Evolutionary conservation across 2,797 vertebrate species (phyloP), one percentile per base, ranked within the genome.

Genomic region (Pseudomugil tenellus): DNA sequence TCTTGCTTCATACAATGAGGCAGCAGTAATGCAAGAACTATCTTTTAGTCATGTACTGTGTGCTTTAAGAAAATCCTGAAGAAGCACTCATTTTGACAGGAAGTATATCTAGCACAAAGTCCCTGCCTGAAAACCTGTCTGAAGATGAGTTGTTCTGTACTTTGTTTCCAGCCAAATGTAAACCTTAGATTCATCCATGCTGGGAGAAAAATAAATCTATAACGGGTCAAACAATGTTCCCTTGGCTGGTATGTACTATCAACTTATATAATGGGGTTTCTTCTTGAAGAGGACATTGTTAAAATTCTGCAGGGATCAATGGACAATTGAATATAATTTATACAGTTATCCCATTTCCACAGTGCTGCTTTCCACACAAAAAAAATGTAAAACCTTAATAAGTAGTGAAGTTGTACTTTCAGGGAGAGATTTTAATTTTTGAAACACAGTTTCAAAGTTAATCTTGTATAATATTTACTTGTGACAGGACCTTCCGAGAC

Each of bases 151-250:
- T 74, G 76, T 75, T 85, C 83, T 87, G 77, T 78, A 84, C 35
- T 9, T 46, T 64, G 84, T 83, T 74, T 86, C 32, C 46, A 79
- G 88, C 81, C 90, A 91, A n/a, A 76, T 90, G 84, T 84, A 87
- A 93, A 91, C 87, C 80, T 75, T 61, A 84, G 70, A 85, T 80
- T 81, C 82, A 73, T 71, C 63, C 23, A 69, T 79, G 80, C 86
- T 85, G 87, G 77, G 71, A 86, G 77, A 72, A 85, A 86, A 87
- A 85, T 77, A 85, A 84, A 82, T 63, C 83, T 65, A 74, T 23
- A 35, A 67, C 59, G 72, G 85, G 74, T 63, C 58, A 0, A 69
- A 65, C 58, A 74, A 61, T 59, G 64, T 86, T 81, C 75, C 63
- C 31, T 63, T 19, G 54, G 56, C 72, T 79, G 81, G 82, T 84